Conservation (phyloP, 2,797 vertebrate species). For the Euthynnus affinis region DNA sequence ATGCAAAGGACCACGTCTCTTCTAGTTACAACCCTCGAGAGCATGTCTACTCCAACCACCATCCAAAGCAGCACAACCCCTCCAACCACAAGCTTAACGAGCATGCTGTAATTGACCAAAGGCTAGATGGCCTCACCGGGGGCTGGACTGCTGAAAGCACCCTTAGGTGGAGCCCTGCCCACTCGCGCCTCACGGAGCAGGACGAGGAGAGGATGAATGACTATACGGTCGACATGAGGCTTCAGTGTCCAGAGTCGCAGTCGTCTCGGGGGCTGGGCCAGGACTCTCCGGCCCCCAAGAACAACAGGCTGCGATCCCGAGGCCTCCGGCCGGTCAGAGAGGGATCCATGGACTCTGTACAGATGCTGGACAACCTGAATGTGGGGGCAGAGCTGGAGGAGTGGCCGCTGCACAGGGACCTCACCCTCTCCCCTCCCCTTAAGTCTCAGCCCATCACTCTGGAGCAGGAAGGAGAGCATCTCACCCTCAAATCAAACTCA, state of each 20-base stretch:
- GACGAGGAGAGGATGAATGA: slow-evolving; percentile 92
- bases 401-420: slow-evolving; percentile 95
- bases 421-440: slow-evolving; percentile 95
- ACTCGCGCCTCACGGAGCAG: slow-evolving; percentile 90
- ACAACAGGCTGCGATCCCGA: slow-evolving; percentile 82
- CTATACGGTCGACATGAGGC: slow-evolving; percentile 96
- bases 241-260: slow-evolving; percentile 85
- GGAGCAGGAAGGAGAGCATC: slow-evolving; percentile 93
- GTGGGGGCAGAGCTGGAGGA: slow-evolving; percentile 93
- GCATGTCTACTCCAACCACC: slow-evolving; percentile 86
- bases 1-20: slow-evolving; percentile 81
- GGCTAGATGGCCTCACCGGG: slow-evolving; percentile 85
- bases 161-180: slow-evolving; percentile 90
- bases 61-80: slow-evolving; percentile 84
- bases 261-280: slow-evolving; percentile 70
- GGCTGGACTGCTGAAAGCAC: slow-evolving; percentile 88
- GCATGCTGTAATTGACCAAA: slow-evolving; percentile 81
- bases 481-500: slow-evolving; percentile 93
- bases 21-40: slow-evolving; percentile 82
- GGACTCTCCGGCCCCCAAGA: slow-evolving; percentile 78
- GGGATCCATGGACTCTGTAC: slow-evolving; percentile 92
- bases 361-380: slow-evolving; percentile 97
- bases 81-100: slow-evolving; percentile 83
- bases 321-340: slow-evolving; percentile 84
- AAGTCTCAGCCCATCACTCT: slow-evolving; percentile 94